A percentile compares a stretch with the other conserved stretches of the same genome.
phyloP scores from a whole-genome alignment of 2,797 vertebrate genomes.

The Helarctos malayanus region DNA sequence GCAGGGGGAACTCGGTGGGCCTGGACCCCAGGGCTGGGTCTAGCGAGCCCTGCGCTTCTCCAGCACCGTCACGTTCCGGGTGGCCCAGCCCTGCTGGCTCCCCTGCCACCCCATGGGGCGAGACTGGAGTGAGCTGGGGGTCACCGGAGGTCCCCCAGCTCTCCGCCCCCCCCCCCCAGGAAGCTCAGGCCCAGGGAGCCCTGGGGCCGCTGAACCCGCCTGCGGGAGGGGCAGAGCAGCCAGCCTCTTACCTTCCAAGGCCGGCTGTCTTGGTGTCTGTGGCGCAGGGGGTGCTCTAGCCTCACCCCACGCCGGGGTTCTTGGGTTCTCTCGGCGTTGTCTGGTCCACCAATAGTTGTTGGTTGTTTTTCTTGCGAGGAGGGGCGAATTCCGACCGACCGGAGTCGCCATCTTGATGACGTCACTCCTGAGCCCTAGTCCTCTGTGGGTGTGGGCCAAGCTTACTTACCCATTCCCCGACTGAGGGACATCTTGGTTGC shows the following conservation, averaged over 20 bases:
- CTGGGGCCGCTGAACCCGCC: too few relatives aligned
- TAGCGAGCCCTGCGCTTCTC: neutral
- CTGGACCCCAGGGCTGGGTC: neutral
- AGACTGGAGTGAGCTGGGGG: too few relatives aligned
- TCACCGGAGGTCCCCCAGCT: neutral
- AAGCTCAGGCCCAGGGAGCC: rapidly evolving
- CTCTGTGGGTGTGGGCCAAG: neutral
- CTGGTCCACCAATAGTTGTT: neutral
- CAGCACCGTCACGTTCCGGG: neutral
- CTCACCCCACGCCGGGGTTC: neutral
- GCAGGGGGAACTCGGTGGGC: neutral
- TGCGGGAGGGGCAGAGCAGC: neutral
- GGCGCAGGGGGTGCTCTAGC: neutral
- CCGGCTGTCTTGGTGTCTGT: neutral
- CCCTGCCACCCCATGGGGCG: neutral
- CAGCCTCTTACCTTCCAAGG: neutral
- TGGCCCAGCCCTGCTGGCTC: neutral
- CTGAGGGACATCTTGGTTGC: neutral
- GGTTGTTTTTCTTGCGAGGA: neutral
- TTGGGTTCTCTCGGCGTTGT: neutral
- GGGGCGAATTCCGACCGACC: neutral
- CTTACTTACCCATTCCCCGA: neutral
- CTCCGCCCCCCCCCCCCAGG: neutral
- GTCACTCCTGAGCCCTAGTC: neutral
- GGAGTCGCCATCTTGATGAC: neutral